Base-by-base conservation (phyloP, 2,888 invertebrate species). In the Dicranocentrus wangi region DNA sequence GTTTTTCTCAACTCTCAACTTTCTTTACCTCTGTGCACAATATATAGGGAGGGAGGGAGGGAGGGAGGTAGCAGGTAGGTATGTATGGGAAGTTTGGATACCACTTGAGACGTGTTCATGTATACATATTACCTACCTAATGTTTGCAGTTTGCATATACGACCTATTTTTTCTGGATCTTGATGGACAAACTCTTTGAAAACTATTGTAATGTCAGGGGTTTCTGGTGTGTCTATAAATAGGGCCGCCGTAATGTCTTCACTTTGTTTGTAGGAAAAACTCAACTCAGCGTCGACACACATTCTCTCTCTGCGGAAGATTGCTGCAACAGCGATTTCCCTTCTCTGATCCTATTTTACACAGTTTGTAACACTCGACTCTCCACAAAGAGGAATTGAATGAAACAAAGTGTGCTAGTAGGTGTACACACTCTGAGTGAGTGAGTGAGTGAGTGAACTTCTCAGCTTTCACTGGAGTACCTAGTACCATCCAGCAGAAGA, bases 81-180 rank as follows among this genome's bases (percentile, higher is more conserved):
- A n/a, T n/a, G n/a, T n/a, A n/a, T n/a, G n/a, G n/a, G n/a, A n/a
- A n/a, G n/a, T n/a, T n/a, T n/a, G n/a, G n/a, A n/a, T n/a, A n/a
- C n/a, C n/a, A n/a, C n/a, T 47, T 47, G 47, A 15, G 5, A 47
- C 47, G 47, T 47, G 15, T 15, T n/a, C 47, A n/a, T 47, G n/a
- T 47, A n/a, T n/a, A 47, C n/a, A n/a, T 47, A 3, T 32, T 47
- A 47, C 39, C 13, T 47, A 47, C 2, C n/a, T 2, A 47, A 47
- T 47, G 47, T 47, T 47, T 47, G 47, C 47, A n/a, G n/a, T n/a
- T n/a, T n/a, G n/a, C n/a, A n/a, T n/a, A 47, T 47, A 47, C 47
- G 47, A 47, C 47, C 47, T 47, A 47, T 47, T 47, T 47, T 47
- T 47, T n/a, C 47, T n/a, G 3, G 32, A 32, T 32, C 5, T 39